These are phyloP conservation scores for Herminia tarsipennalis DNA, from an alignment of 2,888 invertebrate genomes.

Conservation along the genomic window DNA sequence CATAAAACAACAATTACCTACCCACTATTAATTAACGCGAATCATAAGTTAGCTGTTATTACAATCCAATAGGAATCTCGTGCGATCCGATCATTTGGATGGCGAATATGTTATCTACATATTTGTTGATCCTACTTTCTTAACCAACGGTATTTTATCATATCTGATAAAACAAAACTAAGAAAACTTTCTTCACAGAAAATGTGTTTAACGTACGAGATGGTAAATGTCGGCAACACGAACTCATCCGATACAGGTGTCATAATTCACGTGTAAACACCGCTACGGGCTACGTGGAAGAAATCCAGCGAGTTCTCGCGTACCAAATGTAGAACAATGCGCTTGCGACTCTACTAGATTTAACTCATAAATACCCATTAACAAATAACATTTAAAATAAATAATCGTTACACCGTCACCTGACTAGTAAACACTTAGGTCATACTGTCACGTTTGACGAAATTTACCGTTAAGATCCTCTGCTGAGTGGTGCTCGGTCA, in stretches of 20 bases:
- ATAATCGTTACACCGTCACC: constrained; percentile 57
- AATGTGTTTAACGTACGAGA: constrained; percentile 47
- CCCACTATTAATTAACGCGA: constrained; percentile 25
- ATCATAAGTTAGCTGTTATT: constrained; percentile 44
- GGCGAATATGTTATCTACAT: constrained; percentile 57
- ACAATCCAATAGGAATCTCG: constrained; percentile 69
- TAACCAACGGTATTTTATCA: constrained; percentile 67
- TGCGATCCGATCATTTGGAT: constrained; percentile 55
- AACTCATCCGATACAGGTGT: constrained; percentile 61
- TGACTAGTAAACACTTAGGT: constrained; percentile 80
- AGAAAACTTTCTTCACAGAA: constrained; percentile 54
- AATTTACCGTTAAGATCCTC: constrained; percentile 83
- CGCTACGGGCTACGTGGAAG: constrained; percentile 75
- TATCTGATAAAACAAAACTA: constrained; percentile 37
- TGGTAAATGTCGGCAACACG: constrained; percentile 44
- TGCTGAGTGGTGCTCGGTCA: constrained; percentile 62
- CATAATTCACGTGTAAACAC: constrained; percentile 81
- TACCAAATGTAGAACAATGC: constrained; percentile 59
- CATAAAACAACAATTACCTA: constrained; percentile 28
- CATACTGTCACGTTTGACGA: constrained; percentile 68
- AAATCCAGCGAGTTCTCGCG: constrained; percentile 51
- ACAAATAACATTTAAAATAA: constrained; percentile 20
- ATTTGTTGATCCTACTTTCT: constrained; percentile 68
- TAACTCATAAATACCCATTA: constrained; percentile 18
- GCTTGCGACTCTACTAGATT: constrained; percentile 43